phyloP scores from a whole-genome alignment of 2,113 vertebrate species.

The Machaerirhynchus nigripectus region DNA sequence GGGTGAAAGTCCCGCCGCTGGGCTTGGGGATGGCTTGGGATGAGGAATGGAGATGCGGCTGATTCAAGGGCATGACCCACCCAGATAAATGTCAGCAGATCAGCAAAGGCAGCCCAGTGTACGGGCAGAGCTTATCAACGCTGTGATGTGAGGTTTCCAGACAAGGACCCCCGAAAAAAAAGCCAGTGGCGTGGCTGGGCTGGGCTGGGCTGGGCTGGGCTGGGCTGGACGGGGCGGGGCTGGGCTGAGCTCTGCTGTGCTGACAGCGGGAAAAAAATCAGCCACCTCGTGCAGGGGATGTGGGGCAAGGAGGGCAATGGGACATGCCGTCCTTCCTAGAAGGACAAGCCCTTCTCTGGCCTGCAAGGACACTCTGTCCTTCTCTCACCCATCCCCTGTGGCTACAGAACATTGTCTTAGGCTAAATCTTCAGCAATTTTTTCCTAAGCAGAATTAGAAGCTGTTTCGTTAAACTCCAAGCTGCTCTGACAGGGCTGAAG shows the following conservation, averaged over 20 bases:
- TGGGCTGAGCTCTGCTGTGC: too few species aligned
- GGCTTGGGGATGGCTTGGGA: background rate
- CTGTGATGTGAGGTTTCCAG: background rate
- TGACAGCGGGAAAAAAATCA: background rate
- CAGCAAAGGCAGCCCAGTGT: background rate
- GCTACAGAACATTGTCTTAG: slow-evolving; percentile 14
- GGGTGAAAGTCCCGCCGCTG: background rate
- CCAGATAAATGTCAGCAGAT: background rate
- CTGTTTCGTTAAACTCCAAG: background rate
- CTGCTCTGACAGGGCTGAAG: background rate
- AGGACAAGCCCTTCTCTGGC: background rate
- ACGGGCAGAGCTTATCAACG: background rate
- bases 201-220: background rate
- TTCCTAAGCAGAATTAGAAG: slow-evolving; percentile 15
- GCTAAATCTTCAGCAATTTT: slow-evolving; percentile 29
- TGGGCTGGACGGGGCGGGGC: background rate
- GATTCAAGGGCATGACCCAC: background rate
- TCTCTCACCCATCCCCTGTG: background rate
- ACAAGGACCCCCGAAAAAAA: background rate
- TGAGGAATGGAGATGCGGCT: too few species aligned
- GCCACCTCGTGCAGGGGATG: background rate
- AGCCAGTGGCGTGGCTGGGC: background rate
- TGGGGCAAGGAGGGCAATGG: background rate
- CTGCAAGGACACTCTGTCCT: slow-evolving; percentile 22
- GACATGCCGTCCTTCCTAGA: background rate